Base-by-base conservation (phyloP, 1,140 invertebrate genomes). In the Phymorhynchus buccinoides region DNA sequence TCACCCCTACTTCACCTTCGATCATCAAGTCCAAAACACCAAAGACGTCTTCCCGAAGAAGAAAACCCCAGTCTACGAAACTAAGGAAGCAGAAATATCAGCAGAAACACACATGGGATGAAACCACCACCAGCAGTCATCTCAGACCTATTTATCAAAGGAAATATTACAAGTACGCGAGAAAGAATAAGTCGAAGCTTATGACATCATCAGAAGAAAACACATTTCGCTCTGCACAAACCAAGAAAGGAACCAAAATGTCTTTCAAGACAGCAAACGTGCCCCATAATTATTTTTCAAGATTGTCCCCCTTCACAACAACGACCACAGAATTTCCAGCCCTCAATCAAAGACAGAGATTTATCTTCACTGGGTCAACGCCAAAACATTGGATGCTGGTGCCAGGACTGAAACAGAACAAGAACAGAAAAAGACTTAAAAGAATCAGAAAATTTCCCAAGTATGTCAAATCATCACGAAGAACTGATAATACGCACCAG, bases 101-200 rank as follows among this genome's bases (percentile, higher is more conserved):
- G 56, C 22, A 79, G 41, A 44, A 71, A 4, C 22, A 37, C 35
- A 81, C 80, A 27, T n/a, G 30, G n/a, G 39, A 66, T 39, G 62
- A 62, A 12, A 68, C 81, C 14, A 41, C 32, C 22, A 44, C 62
- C 1, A 83, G 81, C 1, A 83, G 81, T 1, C 81, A 62, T 0
- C 73, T 42, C 81, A 62, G 32, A 9, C 81, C 62, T 1, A 44
- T 27, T 35, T 56, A 62, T 37, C 27, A 37, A 22, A 56, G 48
- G 35, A 83, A 32, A 7, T 83, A 83, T 18, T 68, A 83, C 66
- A 83, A 22, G 16, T 83, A 83, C 81, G n/a, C 48, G 0, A 35
- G 37, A 32, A 22, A 81, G n/a, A 66, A 16, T 4, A 62, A 81
- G 35, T 37, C 75, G 12, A 78, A n/a, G 41, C 1, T 42, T 7